Evolutionary conservation across 92 coral and sea anemone genomes (phyloP).

Genomic region (Muricea muricata): DNA sequence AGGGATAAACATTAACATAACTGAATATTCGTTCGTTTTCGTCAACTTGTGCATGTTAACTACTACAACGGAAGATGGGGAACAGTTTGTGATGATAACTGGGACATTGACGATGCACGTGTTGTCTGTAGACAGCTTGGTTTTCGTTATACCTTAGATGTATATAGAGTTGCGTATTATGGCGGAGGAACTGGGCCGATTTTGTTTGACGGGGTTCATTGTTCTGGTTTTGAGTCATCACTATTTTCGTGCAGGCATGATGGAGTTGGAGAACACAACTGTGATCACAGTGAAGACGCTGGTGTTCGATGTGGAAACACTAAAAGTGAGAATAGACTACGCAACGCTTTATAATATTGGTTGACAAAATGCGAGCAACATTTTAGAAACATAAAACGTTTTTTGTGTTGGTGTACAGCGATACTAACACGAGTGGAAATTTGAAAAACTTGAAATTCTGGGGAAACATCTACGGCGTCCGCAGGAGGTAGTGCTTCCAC

Average conservation of each 20-base stretch:
- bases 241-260: not conserved
- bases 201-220: not conserved
- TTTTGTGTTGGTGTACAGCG: too few relatives aligned
- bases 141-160: not conserved
- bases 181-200: not conserved
- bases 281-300: conserved; percentile 3
- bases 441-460: too few relatives aligned
- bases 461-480: too few relatives aligned
- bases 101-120: not conserved
- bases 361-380: too few relatives aligned
- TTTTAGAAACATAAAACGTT: too few relatives aligned
- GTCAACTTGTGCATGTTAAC: too few relatives aligned
- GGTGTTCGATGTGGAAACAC: not conserved
- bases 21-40: too few relatives aligned
- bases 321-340: not conserved
- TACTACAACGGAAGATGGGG: conserved; percentile 15
- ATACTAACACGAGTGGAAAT: too few relatives aligned
- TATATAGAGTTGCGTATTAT: not conserved
- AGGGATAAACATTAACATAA: too few relatives aligned
- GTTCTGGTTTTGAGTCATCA: not conserved
- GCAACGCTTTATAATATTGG: too few relatives aligned
- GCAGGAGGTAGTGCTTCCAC: too few relatives aligned
- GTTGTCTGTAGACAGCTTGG: conserved; percentile 21
- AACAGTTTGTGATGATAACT: conserved; percentile 1
- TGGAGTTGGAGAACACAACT: not conserved